Evolutionary conservation across 2,113 vertebrate species (phyloP).

Genomic region (Trinectes maculatus): DNA sequence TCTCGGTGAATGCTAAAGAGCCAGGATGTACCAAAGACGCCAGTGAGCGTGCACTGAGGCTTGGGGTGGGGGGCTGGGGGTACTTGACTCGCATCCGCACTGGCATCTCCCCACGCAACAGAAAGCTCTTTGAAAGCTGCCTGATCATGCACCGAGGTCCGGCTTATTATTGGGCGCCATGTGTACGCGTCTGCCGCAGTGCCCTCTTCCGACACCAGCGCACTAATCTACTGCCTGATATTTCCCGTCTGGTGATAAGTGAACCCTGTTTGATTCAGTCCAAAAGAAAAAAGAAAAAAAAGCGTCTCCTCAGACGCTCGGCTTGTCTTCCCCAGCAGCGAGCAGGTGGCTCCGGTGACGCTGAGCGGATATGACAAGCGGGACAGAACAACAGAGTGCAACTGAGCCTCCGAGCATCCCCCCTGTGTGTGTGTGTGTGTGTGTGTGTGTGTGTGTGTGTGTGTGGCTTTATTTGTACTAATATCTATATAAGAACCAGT

Average conservation of each 20-base stretch:
- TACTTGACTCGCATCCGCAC: slow-evolving; percentile 52
- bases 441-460: too few relatives aligned
- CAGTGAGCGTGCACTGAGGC: slow-evolving; percentile 30
- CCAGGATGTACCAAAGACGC: slow-evolving; percentile 59
- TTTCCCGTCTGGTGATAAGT: slow-evolving; percentile 11
- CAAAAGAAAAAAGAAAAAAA: too few relatives aligned
- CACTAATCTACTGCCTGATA: background rate
- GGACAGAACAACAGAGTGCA: slow-evolving; percentile 51
- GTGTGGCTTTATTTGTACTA: too few relatives aligned
- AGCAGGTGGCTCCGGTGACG: slow-evolving; percentile 75
- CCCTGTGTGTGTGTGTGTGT: background rate
- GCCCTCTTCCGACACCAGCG: slow-evolving; percentile 22
- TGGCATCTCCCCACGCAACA: slow-evolving; percentile 56
- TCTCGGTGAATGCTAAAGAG: slow-evolving; percentile 71
- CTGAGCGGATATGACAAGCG: slow-evolving; percentile 62
- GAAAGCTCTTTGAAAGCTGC: slow-evolving; percentile 65
- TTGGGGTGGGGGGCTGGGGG: background rate
- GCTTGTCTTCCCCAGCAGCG: slow-evolving; percentile 8
- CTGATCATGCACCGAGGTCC: slow-evolving; percentile 48
- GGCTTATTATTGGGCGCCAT: slow-evolving; percentile 17
- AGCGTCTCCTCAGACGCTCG: slow-evolving; percentile 20
- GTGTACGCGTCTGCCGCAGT: slow-evolving; percentile 69
- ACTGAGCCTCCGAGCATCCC: slow-evolving; percentile 54
- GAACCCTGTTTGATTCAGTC: background rate
- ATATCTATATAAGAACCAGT: too few relatives aligned